Conservation (phyloP, 2,113 vertebrate species). For the Syrmaticus mikado region DNA sequence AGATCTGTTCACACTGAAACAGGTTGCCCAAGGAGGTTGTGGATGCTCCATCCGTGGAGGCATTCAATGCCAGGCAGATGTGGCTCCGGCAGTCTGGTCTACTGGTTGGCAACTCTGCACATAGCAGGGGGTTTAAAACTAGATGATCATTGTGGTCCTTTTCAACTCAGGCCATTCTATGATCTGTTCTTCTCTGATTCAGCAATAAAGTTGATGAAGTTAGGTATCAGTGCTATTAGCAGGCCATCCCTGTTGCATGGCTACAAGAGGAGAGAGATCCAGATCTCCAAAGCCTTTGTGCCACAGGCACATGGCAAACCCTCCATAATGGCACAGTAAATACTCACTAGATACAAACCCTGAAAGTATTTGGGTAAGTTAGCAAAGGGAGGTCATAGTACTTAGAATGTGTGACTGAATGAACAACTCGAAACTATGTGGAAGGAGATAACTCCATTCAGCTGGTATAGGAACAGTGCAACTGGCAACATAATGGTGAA, state of each 20-base stretch:
- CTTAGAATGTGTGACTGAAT: not conserved
- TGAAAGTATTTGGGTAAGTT: not conserved
- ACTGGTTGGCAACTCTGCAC: too few relatives aligned
- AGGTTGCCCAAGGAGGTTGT: too few relatives aligned
- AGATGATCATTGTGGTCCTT: too few relatives aligned
- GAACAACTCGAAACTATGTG: not conserved
- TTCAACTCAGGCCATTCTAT: too few relatives aligned
- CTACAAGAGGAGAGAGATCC: not conserved
- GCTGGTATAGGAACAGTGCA: not conserved
- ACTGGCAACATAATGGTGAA: not conserved
- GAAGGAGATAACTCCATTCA: not conserved
- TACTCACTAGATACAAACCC: not conserved
- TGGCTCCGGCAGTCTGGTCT: too few relatives aligned
- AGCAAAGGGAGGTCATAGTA: not conserved
- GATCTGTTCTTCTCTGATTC: not conserved
- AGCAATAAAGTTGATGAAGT: not conserved
- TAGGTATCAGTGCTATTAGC: not conserved
- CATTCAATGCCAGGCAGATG: too few relatives aligned
- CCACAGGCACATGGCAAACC: not conserved
- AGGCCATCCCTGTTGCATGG: not conserved
- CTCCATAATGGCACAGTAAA: rapidly evolving
- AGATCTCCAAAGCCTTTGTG: not conserved
- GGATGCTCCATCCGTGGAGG: too few relatives aligned
- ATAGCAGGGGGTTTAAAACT: too few relatives aligned
- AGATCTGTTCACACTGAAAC: not conserved